Conservation (phyloP, 2,113 vertebrate genomes). For the Pagrus major region DNA sequence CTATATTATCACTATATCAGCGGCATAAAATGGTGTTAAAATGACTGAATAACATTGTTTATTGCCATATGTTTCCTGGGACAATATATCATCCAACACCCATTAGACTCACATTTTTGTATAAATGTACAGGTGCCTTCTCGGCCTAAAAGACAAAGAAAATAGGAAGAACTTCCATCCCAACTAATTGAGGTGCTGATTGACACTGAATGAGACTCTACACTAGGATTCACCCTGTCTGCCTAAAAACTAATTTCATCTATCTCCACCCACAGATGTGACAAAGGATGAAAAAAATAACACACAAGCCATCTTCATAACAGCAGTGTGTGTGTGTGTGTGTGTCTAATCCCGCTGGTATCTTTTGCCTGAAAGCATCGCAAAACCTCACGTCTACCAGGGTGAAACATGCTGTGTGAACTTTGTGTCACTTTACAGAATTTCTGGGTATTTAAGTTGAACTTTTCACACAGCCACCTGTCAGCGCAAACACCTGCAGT, state of each 20-base stretch:
- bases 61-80: no score
- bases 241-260: not conserved
- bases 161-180: not conserved
- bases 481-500: not conserved
- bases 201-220: slow-evolving; percentile 26
- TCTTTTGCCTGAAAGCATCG: not conserved
- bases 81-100: no score
- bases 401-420: not conserved
- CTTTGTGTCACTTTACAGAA: not conserved
- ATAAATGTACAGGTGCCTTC: not conserved
- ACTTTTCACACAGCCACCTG: not conserved
- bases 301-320: not conserved
- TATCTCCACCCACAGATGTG: slow-evolving; percentile 1
- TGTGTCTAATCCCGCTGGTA: not conserved
- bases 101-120: not conserved
- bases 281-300: not conserved
- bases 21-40: no score
- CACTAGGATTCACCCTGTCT: slow-evolving; percentile 2
- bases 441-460: not conserved
- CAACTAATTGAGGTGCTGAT: not conserved
- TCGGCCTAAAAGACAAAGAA: not conserved
- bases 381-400: not conserved
- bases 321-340: not conserved
- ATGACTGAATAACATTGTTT: no score
- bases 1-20: no score